A percentile compares a stretch with the other conserved stretches of the same genome.
phyloP scores from a whole-genome alignment of 2,797 vertebrate species.

The Diglossa cyanea region DNA sequence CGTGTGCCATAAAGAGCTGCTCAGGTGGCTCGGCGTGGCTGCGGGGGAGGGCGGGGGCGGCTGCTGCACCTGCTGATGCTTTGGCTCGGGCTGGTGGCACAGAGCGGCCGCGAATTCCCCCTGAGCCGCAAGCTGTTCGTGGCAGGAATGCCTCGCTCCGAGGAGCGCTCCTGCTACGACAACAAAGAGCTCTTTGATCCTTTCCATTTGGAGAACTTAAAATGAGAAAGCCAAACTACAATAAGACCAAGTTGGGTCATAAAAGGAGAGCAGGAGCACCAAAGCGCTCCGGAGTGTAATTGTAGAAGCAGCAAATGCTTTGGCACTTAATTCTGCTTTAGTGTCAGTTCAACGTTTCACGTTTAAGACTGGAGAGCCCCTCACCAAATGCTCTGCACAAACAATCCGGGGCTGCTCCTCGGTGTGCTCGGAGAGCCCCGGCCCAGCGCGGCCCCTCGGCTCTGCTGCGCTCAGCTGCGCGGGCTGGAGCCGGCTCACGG shows the following conservation, averaged over 20 bases:
- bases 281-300: constrained; percentile 51
- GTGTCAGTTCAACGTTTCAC: constrained; percentile 51
- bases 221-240: constrained; percentile 57
- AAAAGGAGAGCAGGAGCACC: constrained; percentile 51
- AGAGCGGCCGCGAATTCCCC: neutral
- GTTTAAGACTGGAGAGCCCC: neutral
- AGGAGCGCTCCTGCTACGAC: constrained; percentile 12
- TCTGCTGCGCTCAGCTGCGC: neutral
- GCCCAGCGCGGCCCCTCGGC: neutral
- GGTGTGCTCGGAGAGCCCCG: neutral
- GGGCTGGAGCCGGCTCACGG: accelerated
- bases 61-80: constrained; percentile 47
- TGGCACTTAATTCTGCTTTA: constrained; percentile 57
- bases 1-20: neutral
- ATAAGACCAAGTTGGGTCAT: constrained; percentile 63
- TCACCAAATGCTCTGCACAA: constrained; percentile 67
- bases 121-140: constrained; percentile 37
- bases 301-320: constrained; percentile 72
- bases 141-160: neutral
- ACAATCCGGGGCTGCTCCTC: neutral
- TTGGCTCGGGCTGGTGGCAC: constrained; percentile 45
- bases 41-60: constrained; percentile 13
- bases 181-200: constrained; percentile 71
- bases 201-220: constrained; percentile 64
- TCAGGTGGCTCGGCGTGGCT: constrained; percentile 41